Evolutionary conservation across 2,113 vertebrate species (phyloP).

Genomic region (Eira barbara): DNA sequence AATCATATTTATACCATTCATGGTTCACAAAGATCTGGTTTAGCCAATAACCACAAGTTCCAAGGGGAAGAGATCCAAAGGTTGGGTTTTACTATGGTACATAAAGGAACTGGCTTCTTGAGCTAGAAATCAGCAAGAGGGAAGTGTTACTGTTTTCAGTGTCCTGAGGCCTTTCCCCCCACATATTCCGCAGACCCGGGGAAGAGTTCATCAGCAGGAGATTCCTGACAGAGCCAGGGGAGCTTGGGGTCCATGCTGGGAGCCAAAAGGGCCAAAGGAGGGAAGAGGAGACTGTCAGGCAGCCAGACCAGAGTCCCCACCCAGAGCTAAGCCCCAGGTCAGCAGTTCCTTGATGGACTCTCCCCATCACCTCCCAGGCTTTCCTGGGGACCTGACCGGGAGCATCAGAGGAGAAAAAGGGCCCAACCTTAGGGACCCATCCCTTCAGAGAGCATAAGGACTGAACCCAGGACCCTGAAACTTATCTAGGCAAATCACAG

Average conservation of each 20-base stretch:
- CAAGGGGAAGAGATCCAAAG: not conserved
- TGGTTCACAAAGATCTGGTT: conserved; percentile 12
- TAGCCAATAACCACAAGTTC: conserved; percentile 4
- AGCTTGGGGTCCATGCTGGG: not conserved
- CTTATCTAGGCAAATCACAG: not conserved
- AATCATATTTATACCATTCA: not conserved
- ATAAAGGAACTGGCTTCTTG: not conserved
- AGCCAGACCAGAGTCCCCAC: not conserved
- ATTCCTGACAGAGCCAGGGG: not conserved
- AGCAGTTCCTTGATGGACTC: not conserved
- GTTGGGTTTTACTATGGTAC: not conserved
- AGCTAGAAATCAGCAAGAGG: not conserved
- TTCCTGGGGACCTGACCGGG: not conserved
- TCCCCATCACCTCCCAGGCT: not conserved
- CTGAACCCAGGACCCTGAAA: not conserved
- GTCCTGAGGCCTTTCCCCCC: not conserved
- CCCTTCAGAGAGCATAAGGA: not conserved
- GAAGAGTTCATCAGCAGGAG: not conserved
- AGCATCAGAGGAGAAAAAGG: not conserved
- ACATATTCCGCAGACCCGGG: not conserved
- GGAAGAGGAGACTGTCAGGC: not conserved
- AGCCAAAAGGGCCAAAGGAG: not conserved
- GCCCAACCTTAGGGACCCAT: not conserved
- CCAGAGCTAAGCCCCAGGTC: not conserved
- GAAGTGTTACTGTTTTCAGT: not conserved